phyloP scores from a whole-genome alignment of 1,140 invertebrate species.

The Cryptotermes secundus region DNA sequence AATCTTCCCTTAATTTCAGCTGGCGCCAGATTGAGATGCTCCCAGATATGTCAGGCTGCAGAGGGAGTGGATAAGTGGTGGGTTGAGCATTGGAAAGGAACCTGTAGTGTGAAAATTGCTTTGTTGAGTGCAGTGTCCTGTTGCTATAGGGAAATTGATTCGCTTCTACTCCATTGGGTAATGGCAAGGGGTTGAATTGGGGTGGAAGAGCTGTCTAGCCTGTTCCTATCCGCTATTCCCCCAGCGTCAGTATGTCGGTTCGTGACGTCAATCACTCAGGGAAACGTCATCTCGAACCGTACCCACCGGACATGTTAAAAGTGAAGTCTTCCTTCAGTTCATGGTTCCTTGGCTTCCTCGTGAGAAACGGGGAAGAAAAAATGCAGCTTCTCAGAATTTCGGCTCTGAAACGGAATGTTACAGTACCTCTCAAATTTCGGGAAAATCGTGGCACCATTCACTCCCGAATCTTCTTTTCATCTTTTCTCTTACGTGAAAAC shows the following conservation, averaged over 20 bases:
- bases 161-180: background rate
- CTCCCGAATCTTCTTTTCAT: too few relatives aligned
- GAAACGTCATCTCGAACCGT: background rate
- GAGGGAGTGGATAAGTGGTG: background rate
- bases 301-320: background rate
- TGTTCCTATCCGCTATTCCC: background rate
- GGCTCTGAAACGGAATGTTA: too few relatives aligned
- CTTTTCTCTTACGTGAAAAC: too few relatives aligned
- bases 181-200: background rate
- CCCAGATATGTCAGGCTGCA: background rate
- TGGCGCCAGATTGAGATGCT: background rate
- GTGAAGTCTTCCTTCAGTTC: too few relatives aligned
- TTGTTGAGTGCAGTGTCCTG: background rate
- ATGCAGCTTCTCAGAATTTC: too few relatives aligned
- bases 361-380: too few relatives aligned
- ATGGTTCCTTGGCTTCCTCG: too few relatives aligned
- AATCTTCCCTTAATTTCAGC: too few relatives aligned
- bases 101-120: background rate
- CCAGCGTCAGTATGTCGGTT: background rate
- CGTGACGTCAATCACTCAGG: background rate
- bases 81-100: background rate
- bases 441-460: too few relatives aligned
- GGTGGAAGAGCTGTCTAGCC: background rate
- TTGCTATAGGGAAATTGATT: background rate
- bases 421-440: too few relatives aligned